Evolutionary conservation across 1,140 invertebrate genomes (phyloP).

Genomic region (Calycopis cecrops): DNA sequence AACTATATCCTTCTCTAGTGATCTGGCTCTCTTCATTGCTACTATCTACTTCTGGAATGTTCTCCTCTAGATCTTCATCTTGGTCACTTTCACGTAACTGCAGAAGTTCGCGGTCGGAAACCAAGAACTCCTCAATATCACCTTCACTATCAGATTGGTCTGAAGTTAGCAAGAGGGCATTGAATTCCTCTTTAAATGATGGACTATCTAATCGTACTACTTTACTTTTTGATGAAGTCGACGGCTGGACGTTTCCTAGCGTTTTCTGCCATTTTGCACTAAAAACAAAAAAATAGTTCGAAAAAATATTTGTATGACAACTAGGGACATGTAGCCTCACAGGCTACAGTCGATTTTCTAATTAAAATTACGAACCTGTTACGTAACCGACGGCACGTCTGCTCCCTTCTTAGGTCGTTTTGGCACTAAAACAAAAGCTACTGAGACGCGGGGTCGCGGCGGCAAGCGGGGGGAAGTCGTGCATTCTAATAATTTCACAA

Average conservation of each 20-base stretch:
- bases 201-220: constrained; percentile 19
- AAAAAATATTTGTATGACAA: constrained; percentile 24
- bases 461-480: constrained; percentile 16
- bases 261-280: constrained; percentile 25
- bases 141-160: constrained; percentile 31
- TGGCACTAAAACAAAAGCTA: constrained; percentile 11
- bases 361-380: constrained; percentile 21
- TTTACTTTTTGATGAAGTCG: constrained; percentile 23
- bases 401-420: constrained; percentile 18
- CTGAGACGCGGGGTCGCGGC: constrained; percentile 14
- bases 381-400: constrained; percentile 16
- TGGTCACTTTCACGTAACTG: constrained; percentile 25
- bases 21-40: no score
- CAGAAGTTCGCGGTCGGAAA: constrained; percentile 26
- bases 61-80: constrained; percentile 26
- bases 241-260: constrained; percentile 15
- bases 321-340: constrained; percentile 26
- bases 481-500: no score
- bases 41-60: constrained; percentile 10
- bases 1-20: no score
- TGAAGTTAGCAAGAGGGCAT: constrained; percentile 26
- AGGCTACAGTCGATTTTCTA: constrained; percentile 20
- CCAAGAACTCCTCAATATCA: constrained; percentile 27
- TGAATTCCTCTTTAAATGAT: constrained; percentile 29
- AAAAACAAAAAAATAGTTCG: constrained; percentile 17